phyloP scores from a whole-genome alignment of 2,113 vertebrate species.

The Mormyrus iriodes region DNA sequence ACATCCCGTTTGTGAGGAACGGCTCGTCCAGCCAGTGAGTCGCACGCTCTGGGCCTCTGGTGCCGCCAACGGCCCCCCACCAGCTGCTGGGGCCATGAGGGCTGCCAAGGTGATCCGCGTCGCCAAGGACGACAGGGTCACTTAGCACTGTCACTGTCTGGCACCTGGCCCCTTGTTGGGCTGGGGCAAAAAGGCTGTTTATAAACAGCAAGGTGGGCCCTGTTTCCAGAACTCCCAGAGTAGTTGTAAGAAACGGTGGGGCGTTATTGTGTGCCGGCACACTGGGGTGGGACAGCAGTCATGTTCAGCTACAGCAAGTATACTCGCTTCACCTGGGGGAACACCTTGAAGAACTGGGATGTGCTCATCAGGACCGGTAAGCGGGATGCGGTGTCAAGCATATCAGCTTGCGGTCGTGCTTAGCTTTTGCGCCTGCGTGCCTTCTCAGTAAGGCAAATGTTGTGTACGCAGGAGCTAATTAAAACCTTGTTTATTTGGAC shows the following conservation, averaged over 20 bases:
- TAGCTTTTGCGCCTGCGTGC: background rate
- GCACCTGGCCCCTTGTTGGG: slow-evolving; percentile 43
- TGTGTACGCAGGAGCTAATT: background rate
- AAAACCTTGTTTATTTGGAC: background rate
- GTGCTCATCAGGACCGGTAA: slow-evolving; percentile 35
- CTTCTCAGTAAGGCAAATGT: background rate
- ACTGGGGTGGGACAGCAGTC: background rate
- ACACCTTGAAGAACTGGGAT: slow-evolving; percentile 47
- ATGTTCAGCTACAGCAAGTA: slow-evolving; percentile 45
- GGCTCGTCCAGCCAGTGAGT: background rate
- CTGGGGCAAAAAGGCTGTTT: slow-evolving; percentile 17
- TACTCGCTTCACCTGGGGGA: slow-evolving; percentile 53
- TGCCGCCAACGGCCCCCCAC: background rate
- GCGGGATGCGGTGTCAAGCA: background rate
- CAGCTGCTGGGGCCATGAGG: background rate
- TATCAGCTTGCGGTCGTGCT: background rate
- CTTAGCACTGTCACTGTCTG: slow-evolving; percentile 29
- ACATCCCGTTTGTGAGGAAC: background rate
- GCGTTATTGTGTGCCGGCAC: background rate
- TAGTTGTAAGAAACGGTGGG: background rate
- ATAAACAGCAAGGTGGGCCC: slow-evolving; percentile 42
- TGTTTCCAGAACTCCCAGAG: background rate
- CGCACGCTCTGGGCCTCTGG: background rate
- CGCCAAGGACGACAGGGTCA: background rate
- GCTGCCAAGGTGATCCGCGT: background rate